These are phyloP conservation scores for Agrypnus murinus DNA, from an alignment of 2,888 invertebrate species.

Conservation along the genomic window DNA sequence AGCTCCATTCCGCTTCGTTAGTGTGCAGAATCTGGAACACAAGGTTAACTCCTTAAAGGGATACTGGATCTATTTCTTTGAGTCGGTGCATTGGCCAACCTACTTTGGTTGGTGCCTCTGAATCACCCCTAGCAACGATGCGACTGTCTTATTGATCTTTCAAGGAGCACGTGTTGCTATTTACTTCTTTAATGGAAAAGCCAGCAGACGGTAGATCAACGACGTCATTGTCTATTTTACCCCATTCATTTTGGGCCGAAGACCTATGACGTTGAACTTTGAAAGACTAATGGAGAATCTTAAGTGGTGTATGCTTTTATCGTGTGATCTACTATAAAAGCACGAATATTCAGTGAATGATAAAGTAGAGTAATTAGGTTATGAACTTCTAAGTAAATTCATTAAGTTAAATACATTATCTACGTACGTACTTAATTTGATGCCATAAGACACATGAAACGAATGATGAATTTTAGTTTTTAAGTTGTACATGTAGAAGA, in stretches of 20 bases:
- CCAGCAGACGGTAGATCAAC: not conserved
- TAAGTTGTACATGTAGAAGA: too few species aligned
- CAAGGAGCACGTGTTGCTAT: slow-evolving; percentile 23
- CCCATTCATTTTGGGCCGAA: slow-evolving; percentile 2
- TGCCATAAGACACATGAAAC: too few species aligned
- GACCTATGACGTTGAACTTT: not conserved
- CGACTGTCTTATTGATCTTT: slow-evolving; percentile 38
- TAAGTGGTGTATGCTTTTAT: too few species aligned
- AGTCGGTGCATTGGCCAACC: slow-evolving; percentile 30
- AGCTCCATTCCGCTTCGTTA: too few species aligned
- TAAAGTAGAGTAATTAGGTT: too few species aligned
- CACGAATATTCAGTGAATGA: too few species aligned
- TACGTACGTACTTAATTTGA: too few species aligned
- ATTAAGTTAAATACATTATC: too few species aligned
- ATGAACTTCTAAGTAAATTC: too few species aligned
- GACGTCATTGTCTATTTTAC: not conserved
- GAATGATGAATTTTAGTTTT: too few species aligned
- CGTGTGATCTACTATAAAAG: too few species aligned
- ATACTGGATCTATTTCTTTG: slow-evolving; percentile 10
- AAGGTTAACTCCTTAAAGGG: not conserved
- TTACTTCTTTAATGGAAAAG: slow-evolving; percentile 23
- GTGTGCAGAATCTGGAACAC: not conserved
- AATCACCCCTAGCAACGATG: slow-evolving; percentile 39
- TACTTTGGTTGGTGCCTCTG: slow-evolving; percentile 34
- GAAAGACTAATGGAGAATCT: too few species aligned